Evolutionary conservation across 1,140 invertebrate species (phyloP), one percentile per base, ranked within the genome.

Genomic region (Ips nitidus): DNA sequence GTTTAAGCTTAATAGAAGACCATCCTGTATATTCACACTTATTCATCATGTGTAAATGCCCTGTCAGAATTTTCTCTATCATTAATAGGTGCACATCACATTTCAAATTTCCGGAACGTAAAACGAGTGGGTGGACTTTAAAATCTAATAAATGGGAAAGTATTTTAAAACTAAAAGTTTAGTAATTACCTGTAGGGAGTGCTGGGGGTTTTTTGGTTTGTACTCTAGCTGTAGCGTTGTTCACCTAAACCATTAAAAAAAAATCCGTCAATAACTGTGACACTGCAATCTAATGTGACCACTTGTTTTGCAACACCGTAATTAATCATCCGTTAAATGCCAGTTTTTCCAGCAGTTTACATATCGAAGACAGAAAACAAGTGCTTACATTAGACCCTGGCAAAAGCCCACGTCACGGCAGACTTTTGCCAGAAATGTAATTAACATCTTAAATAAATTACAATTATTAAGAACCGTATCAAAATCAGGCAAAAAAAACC

Each of bases 151-250:
- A 22, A 22, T 22, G 22, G 22, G 22, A 22, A 22, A 22, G 22
- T 22, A 22, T 22, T 22, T 22, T 22, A 22, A 22, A 22, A 22
- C 22, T 22, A 22, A 22, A 22, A 22, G 22, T 22, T 22, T 22
- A 22, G 22, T 22, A 22, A 22, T 59, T 60, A 97, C 95, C 94
- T 88, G 95, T 94, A 77, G 94, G 94, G 81, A 97, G 89, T 79
- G 94, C 87, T 73, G 93, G 88, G 80, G 94, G 91, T 88, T 98
- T 98, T 90, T 98, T 98, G 80, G 94, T 97, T 89, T 97, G 95
- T 82, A 98, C 94, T 86, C 95, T 89, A 76, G 95, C 95, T 77
- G 95, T 98, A 75, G 95, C 95, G 87, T 97, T 98, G 88, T 98
- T 98, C 81, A 97, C 95, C 95, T 98, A 87, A 75, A 71, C 58